Conservation (phyloP, 2,113 vertebrate genomes). For the Pygoscelis antarcticus region DNA sequence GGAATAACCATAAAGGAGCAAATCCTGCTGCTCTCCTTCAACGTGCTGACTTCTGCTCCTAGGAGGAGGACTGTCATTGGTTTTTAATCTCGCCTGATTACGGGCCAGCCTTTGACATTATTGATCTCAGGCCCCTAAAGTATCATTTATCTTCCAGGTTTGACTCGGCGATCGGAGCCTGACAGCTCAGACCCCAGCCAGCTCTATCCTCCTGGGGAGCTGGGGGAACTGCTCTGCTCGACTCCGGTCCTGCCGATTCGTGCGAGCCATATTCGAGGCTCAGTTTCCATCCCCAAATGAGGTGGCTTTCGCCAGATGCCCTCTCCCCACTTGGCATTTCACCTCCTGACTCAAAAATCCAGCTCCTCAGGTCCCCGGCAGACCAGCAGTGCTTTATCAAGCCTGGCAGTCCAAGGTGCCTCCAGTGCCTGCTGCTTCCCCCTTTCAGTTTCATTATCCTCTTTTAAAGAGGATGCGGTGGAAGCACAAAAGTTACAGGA, state of each 20-base stretch:
- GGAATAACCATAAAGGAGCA: neutral
- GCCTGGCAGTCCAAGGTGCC: neutral
- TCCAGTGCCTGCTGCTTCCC: neutral
- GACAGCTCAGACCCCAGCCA: neutral
- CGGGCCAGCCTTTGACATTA: conserved; percentile 33
- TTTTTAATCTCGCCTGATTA: conserved; percentile 56
- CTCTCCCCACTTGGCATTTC: neutral
- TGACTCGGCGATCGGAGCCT: neutral
- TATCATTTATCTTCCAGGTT: conserved; percentile 40
- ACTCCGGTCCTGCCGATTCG: neutral
- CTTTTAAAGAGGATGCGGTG: neutral
- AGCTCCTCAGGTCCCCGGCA: neutral
- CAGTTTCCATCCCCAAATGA: neutral
- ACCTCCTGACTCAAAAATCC: neutral
- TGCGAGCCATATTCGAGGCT: accelerated
- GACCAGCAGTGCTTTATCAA: neutral
- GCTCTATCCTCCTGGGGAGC: neutral
- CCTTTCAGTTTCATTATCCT: conserved; percentile 31
- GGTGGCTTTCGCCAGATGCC: neutral
- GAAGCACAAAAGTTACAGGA: neutral
- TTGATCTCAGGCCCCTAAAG: conserved; percentile 42
- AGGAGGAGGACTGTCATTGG: conserved; percentile 16
- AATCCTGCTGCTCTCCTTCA: neutral
- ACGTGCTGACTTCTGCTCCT: neutral
- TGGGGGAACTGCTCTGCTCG: neutral